These are phyloP conservation scores for Oxystoma pomonae DNA, from an alignment of 2,888 invertebrate species.

Conservation along the genomic window DNA sequence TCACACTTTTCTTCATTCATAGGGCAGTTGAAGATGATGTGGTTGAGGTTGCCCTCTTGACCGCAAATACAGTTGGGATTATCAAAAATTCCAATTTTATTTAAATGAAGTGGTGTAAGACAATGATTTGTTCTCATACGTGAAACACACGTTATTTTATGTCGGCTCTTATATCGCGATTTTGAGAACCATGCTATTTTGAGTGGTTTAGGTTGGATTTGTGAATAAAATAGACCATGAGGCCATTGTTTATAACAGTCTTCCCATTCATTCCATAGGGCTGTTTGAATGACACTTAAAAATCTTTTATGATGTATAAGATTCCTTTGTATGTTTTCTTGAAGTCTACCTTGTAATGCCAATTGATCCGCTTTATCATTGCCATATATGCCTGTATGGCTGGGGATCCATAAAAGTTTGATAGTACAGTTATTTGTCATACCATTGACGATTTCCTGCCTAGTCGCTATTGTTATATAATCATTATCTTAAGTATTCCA, in stretches of 20 bases:
- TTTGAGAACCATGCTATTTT: background rate
- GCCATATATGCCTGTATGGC: background rate
- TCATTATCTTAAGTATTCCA: background rate
- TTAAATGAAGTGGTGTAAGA: background rate
- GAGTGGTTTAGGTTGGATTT: background rate
- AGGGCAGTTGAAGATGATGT: too few species aligned
- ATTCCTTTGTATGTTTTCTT: background rate
- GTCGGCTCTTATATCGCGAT: background rate
- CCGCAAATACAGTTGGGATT: background rate
- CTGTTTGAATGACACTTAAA: background rate
- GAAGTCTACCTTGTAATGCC: background rate
- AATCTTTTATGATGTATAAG: background rate
- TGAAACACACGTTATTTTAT: background rate
- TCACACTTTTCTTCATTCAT: too few species aligned
- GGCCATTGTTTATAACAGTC: background rate
- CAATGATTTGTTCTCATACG: background rate
- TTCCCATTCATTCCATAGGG: background rate
- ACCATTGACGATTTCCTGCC: too few species aligned
- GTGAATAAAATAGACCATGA: background rate
- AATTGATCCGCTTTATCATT: background rate
- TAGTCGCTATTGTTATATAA: background rate
- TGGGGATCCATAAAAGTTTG: too few species aligned
- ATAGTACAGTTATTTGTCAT: too few species aligned
- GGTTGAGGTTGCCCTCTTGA: too few species aligned
- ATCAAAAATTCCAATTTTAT: constrained; percentile 1